Evolutionary conservation across 2,797 vertebrate genomes (phyloP).

Genomic region (Dromococcyx pavoninus): DNA sequence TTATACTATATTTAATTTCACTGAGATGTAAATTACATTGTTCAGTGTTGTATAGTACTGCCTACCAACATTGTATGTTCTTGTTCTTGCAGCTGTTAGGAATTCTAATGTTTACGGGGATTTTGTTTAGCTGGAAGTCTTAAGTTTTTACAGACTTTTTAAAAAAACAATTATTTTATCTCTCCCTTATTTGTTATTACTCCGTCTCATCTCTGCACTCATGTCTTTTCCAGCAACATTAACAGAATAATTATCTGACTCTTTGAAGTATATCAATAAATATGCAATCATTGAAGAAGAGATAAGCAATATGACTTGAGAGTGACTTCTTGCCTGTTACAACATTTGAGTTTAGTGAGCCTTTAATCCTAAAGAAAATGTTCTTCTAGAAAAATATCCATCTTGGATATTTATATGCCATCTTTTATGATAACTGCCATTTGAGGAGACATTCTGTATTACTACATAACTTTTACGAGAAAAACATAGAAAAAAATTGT

Average conservation of each 20-base stretch:
- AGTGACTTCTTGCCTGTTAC: background rate
- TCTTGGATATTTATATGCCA: background rate
- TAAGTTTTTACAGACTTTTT: conserved; percentile 9
- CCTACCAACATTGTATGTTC: conserved; percentile 68
- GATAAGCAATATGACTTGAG: background rate
- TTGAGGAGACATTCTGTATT: background rate
- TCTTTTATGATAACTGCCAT: background rate
- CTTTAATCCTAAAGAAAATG: background rate
- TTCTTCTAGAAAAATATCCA: background rate
- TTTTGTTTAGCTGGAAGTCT: conserved; percentile 67
- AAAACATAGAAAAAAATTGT: background rate
- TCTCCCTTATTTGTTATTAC: conserved; percentile 8
- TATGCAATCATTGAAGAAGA: background rate
- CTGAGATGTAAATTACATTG: conserved; percentile 80
- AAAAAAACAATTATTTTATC: background rate
- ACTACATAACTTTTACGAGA: background rate
- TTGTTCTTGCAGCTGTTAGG: conserved; percentile 66
- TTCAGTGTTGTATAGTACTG: conserved; percentile 67
- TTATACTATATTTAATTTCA: conserved; percentile 81
- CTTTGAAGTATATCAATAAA: background rate
- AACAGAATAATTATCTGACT: background rate
- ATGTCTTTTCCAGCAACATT: background rate
- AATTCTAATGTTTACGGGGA: conserved; percentile 63
- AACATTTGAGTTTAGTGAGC: background rate
- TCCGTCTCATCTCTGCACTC: background rate